Base-by-base conservation (phyloP, 2,797 vertebrate species). In the Siniperca scherzeri region DNA sequence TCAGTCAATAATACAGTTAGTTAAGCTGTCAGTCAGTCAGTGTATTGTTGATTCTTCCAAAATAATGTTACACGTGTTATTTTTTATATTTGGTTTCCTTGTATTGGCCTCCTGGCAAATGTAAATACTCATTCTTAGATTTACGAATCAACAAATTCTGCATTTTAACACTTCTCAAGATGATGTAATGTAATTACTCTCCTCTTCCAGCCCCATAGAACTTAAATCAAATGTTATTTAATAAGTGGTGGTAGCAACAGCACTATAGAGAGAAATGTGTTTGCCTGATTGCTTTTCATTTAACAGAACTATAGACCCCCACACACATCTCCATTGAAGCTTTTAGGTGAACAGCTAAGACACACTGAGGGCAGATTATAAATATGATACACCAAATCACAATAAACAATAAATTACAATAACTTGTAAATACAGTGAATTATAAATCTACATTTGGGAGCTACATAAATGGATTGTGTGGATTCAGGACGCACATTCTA, bases 331-430 rank as follows among this genome's bases (percentile, higher is more conserved):
- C 40, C 1, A 4, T 21, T 48, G 2, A 55, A 38, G 74, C 14
- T 66, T 80, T 86, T 36, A 55, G 16, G 30, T 27, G 25, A 81
- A 76, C 12, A 65, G 50, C 30, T 56, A 27, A 65, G 36, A 79
- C 48, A 57, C 33, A 19, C 16, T 25, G 56, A 64, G n/a, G 40
- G 13, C 16, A 72, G 12, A 72, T 67, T 36, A 36, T 53, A 44
- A 36, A 44, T 2, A 56, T 22, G 21, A 55, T 17, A 5, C 7
- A 17, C 27, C 22, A 72, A 57, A 44, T 52, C 16, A 69, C 16
- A 30, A 30, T 30, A 30, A 30, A 30, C 9, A 36, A 25, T 36
- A 27, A 33, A 60, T 53, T 17, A 1, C 10, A 59, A 40, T 48
- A 30, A 6, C 12, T 3, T 48, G 10, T 9, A 68, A 81, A 67